Evolutionary conservation across 2,113 vertebrate species (phyloP).

Genomic region (Noturus placidus): DNA sequence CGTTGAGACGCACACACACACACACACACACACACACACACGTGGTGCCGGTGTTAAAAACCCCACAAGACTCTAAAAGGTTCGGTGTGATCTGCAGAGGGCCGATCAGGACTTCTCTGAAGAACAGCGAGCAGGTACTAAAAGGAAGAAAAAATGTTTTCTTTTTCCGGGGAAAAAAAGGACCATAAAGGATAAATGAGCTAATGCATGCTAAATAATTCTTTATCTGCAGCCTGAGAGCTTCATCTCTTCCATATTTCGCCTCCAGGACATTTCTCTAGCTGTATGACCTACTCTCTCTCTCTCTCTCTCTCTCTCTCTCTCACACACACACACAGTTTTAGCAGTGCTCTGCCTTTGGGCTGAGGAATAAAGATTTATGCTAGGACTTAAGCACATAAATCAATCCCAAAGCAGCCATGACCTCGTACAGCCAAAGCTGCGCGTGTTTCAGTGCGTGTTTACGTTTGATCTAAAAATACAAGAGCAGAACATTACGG

Average conservation of each 20-base stretch:
- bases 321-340: not conserved
- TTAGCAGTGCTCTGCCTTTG: slow-evolving; percentile 31
- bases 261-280: slow-evolving; percentile 44
- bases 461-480: slow-evolving; percentile 3
- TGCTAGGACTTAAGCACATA: slow-evolving; percentile 34
- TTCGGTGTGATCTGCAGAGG: not conserved
- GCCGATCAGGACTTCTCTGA: not conserved
- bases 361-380: slow-evolving; percentile 46
- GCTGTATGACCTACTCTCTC: slow-evolving; percentile 32
- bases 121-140: not conserved
- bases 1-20: not conserved
- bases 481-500: slow-evolving; percentile 3
- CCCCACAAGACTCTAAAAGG: not conserved
- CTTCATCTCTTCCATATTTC: slow-evolving; percentile 38
- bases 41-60: not conserved
- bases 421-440: slow-evolving; percentile 36
- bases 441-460: slow-evolving; percentile 15
- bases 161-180: slow-evolving; percentile 31
- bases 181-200: slow-evolving; percentile 46
- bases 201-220: slow-evolving; percentile 45
- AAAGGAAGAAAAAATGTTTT: slow-evolving; percentile 8
- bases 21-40: slow-evolving; percentile 2
- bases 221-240: slow-evolving; percentile 36
- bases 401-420: slow-evolving; percentile 36
- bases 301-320: not conserved